These are phyloP conservation scores for Alentia gelatinosa DNA, from an alignment of 2,888 invertebrate genomes.

Conservation along the genomic window DNA sequence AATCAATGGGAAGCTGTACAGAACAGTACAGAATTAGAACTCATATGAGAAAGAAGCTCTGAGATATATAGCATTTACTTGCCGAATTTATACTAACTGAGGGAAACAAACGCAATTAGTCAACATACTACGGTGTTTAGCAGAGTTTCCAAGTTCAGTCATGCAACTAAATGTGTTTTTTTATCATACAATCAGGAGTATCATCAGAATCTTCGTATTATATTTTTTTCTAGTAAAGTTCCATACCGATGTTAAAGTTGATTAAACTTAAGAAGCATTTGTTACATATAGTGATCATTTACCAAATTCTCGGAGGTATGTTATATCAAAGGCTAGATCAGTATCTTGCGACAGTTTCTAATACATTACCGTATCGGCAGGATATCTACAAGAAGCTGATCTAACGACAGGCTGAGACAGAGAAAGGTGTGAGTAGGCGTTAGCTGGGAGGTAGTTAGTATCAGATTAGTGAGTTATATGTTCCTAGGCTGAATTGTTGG, in stretches of 20 bases:
- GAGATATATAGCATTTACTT: neutral
- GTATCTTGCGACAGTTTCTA: too few species aligned
- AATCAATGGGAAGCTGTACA: neutral
- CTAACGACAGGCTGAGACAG: neutral
- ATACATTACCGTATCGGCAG: neutral
- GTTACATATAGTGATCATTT: neutral
- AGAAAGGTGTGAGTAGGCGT: conserved; percentile 46
- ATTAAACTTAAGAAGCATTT: neutral
- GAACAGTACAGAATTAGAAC: neutral
- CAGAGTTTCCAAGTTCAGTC: neutral
- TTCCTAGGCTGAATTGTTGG: neutral
- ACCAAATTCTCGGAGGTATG: neutral
- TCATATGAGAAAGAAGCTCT: neutral
- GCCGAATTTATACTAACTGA: neutral
- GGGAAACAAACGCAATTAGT: neutral
- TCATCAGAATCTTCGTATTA: neutral
- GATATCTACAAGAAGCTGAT: neutral
- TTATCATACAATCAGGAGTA: neutral
- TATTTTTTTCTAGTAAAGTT: neutral
- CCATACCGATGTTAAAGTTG: neutral
- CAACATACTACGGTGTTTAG: neutral
- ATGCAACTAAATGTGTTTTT: neutral
- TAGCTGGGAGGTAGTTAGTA: conserved; percentile 27
- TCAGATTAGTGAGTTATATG: neutral
- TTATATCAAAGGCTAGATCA: neutral